Evolutionary conservation across 2,113 vertebrate species (phyloP).

Genomic region (Stegastes partitus): DNA sequence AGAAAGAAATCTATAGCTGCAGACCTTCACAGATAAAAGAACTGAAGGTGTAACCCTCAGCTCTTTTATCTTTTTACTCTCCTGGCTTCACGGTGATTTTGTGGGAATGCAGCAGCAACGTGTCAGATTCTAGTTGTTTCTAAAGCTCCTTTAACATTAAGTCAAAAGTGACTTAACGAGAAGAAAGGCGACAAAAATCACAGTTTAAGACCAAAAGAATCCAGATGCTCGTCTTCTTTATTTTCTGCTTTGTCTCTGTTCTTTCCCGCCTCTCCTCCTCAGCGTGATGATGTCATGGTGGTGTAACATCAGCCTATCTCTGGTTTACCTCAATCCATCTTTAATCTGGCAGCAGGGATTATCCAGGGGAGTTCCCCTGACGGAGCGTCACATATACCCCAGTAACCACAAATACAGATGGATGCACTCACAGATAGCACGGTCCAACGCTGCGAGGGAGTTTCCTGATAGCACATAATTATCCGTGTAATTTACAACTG

Average conservation of each 20-base stretch:
- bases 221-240: background rate
- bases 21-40: background rate
- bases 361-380: constrained; percentile 20
- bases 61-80: too few relatives aligned
- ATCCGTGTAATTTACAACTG: constrained; percentile 57
- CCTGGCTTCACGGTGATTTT: too few relatives aligned
- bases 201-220: background rate
- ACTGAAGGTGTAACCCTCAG: background rate
- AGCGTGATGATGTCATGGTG: constrained; percentile 35
- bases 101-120: too few relatives aligned
- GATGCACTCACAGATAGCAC: constrained; percentile 45
- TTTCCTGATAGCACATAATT: constrained; percentile 51
- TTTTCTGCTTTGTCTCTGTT: background rate
- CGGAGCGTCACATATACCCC: constrained; percentile 37
- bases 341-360: constrained; percentile 58
- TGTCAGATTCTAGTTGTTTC: too few relatives aligned
- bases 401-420: constrained; percentile 58
- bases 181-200: background rate
- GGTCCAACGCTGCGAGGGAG: constrained; percentile 31
- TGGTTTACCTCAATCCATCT: constrained; percentile 56
- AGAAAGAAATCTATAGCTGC: background rate
- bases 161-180: background rate
- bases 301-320: constrained; percentile 42
- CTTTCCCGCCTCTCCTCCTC: background rate
- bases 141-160: too few relatives aligned